A percentile compares a stretch with the other conserved stretches of the same genome.
Evolutionary conservation across 2,113 vertebrate species (phyloP).

Genomic region (Thryonomys swinderianus): DNA sequence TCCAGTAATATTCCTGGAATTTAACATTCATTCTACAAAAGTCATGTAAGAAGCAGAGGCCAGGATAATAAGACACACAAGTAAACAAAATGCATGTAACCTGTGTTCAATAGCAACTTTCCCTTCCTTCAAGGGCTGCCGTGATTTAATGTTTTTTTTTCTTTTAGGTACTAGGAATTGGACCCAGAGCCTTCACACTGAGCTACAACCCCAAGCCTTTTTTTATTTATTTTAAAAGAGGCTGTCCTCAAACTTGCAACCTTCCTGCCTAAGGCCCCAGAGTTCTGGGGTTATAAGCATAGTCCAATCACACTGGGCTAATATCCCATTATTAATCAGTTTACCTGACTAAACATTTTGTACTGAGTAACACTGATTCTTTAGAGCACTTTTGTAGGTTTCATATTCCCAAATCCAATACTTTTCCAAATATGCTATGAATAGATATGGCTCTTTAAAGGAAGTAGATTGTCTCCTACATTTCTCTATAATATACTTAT

Average conservation of each 20-base stretch:
- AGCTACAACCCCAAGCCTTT: neutral
- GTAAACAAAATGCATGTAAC: neutral
- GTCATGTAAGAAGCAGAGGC: neutral
- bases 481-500: constrained; percentile 67
- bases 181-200: neutral
- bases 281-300: neutral
- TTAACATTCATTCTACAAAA: constrained; percentile 41
- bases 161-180: neutral
- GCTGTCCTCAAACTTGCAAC: neutral
- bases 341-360: constrained; percentile 55
- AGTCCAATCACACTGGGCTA: neutral
- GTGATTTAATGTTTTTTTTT: neutral
- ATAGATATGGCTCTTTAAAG: constrained; percentile 74
- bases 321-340: neutral
- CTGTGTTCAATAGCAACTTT: neutral
- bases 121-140: neutral
- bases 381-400: constrained; percentile 51
- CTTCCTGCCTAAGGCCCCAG: neutral
- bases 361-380: constrained; percentile 40
- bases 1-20: neutral
- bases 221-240: neutral
- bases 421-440: constrained; percentile 75
- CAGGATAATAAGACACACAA: neutral
- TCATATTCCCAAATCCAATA: constrained; percentile 63
- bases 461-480: constrained; percentile 69